phyloP scores from a whole-genome alignment of 2,888 invertebrate species.

The Noctua pronuba region DNA sequence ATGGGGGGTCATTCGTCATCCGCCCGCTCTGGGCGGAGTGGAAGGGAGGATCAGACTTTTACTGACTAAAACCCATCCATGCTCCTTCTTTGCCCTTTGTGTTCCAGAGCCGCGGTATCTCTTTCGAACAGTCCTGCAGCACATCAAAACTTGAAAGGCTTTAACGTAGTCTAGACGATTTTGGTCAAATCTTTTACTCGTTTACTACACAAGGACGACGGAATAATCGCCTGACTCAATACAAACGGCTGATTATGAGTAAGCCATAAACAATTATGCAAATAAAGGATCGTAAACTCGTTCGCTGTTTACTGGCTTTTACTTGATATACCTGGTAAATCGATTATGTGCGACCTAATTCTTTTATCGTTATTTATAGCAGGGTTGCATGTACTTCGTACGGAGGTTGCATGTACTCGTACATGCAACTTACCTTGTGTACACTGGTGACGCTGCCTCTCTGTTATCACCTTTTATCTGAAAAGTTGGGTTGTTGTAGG shows the following conservation, averaged over 20 bases:
- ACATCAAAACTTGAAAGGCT: not conserved
- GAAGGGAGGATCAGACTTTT: too few relatives aligned
- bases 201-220: slow-evolving; percentile 8
- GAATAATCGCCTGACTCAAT: slow-evolving; percentile 36
- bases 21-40: too few relatives aligned
- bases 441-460: not conserved
- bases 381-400: not conserved
- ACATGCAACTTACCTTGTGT: not conserved
- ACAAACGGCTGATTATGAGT: slow-evolving; percentile 33
- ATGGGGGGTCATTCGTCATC: too few relatives aligned
- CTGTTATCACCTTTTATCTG: not conserved
- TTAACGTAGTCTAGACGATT: slow-evolving; percentile 38
- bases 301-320: slow-evolving; percentile 30
- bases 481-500: not conserved
- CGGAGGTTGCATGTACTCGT: not conserved
- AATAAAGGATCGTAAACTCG: slow-evolving; percentile 35
- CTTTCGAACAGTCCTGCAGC: too few relatives aligned
- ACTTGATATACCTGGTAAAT: slow-evolving; percentile 20
- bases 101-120: too few relatives aligned
- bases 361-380: slow-evolving; percentile 19
- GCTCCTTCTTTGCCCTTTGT: too few relatives aligned
- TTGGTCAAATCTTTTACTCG: slow-evolving; percentile 6
- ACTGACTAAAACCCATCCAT: too few relatives aligned
- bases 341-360: slow-evolving; percentile 34
- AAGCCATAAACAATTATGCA: slow-evolving; percentile 41